Base-by-base conservation (phyloP, 2,888 invertebrate genomes). In the Drosophila pseudotalamancana region DNA sequence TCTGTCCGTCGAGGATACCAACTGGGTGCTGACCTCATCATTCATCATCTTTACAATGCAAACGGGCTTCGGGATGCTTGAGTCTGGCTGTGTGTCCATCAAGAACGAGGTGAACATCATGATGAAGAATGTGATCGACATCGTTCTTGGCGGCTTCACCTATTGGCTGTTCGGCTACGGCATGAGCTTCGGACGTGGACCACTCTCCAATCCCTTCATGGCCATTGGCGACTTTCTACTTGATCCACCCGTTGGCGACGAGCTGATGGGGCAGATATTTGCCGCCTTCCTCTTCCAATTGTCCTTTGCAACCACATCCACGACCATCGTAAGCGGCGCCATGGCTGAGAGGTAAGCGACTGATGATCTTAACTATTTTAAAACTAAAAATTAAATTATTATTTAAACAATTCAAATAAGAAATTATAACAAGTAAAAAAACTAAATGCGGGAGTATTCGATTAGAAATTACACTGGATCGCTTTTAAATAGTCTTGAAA, bases 141-240 rank as follows among this genome's bases (percentile, higher is more conserved):
- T 98, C 48, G 96, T 97, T 0, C 93, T 98, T 16, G 98, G 98
- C 2, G 98, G 95, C 5, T 91, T 91, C 34, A 97, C 97, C 0
- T 98, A 98, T 91, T 99, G 98, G 98, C 93, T 97, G 29, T 97
- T 98, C 89, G 98, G 98, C 0, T 98, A 96, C 90, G 98, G 97
- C 0, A 93, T 98, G 91, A 97, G 97, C 4, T 98, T 97, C 88
- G 98, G 97, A 0, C 93, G 94, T 16, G 94, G 95, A 0, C 91
- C 93, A 0, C 93, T 94, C 16, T 94, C 94, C 3, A 97, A 96
- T 91, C 93, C 96, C 0, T 96, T 98, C 83, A 94, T 97, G 71
- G 97, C 96, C 0, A 93, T 96, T 19, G 97, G 98, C 0, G 95
- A 96, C 89, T 97, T 96, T 90, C 93, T 96, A 1, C 92, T 97